Evolutionary conservation across 2,113 vertebrate genomes (phyloP), one percentile per base, ranked within the genome.

Genomic region (Grammomys surdaster): DNA sequence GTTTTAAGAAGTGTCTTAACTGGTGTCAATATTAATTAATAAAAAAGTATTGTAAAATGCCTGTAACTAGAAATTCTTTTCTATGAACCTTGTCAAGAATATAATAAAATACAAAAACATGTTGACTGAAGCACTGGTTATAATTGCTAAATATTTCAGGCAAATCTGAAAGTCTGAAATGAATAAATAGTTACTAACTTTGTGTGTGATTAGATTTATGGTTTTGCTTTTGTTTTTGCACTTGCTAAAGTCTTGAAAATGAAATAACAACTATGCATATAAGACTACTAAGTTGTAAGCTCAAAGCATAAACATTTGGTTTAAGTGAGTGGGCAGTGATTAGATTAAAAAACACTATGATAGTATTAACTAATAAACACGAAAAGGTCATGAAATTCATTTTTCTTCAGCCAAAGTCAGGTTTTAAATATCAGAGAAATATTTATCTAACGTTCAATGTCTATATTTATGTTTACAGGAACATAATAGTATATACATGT

Each of bases 1-100:
- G 54, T 89, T 94, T 95, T 54, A 92, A 90, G 31, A 84, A 69
- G 1, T 69, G 7, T 58, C 51, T 82, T 80, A 94, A 76, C 19
- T 56, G 26, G 16, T 22, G 3, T 80, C 72, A 89, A 20, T 28
- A 81, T 70, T 89, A 69, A 78, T 67, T 78, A 67, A 36, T 89
- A 69, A 95, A 36, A 31, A 67, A 31, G 5, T 14, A 84, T 11
- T 81, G 19, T 36, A 76, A 81, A 94, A 75, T 76, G 20, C 70
- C 72, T n/a, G 46, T 4, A 86, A 54, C 5, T 40, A 69, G 40
- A 73, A 60, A 91, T 46, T 88, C 70, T 54, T 85, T 46, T 88
- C 54, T 33, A 8, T 88, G 10, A 88, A 85, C 3, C n/a, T 65
- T 75, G 12, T 5, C 31, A 31, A 54, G 8, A 58, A 90, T 31